Base-by-base conservation (phyloP, 2,888 invertebrate species). In the Parelbella ahira region DNA sequence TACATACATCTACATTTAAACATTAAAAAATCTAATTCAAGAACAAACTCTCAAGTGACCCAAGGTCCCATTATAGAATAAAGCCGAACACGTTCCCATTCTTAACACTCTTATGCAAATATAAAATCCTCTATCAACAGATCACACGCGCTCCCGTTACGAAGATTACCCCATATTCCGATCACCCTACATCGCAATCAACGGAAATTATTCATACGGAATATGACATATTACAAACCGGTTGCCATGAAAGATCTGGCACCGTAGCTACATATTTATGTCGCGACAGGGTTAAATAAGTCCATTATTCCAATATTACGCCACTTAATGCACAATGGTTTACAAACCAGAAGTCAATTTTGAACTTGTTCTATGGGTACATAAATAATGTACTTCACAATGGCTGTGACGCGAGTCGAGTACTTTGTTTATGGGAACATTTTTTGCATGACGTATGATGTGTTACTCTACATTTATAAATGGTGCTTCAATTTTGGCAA, bases 251-350 rank as follows among this genome's bases (percentile, higher is more conserved):
- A 27, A 20, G 21, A 19, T n/a, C 12, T 25, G n/a, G n/a, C n/a
- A n/a, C n/a, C 32, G 15, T 34, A 53, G 51, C 53, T 18, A 37
- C 37, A 25, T 30, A 39, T 30, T 36, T 50, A n/a, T n/a, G n/a
- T n/a, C n/a, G n/a, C 45, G 36, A 33, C 32, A 23, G 50, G 48
- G 48, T 50, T 50, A 39, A 34, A 33, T 41, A 41, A 60, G 65
- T 72, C 55, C 52, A 72, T 73, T 71, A 73, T 73, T 70, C 63
- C 46, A 71, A 71, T 67, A 71, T 71, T 69, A 70, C 64, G 63
- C 66, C 60, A 72, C 65, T 70, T 68, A 63, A 46, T 28, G 43
- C 56, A 72, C 72, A 72, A 72, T 61, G 54, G 50, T 29, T 44
- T 46, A 69, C 69, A 67, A 51, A 65, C 69, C 71, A 60, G 61